Evolutionary conservation across 2,797 vertebrate species (phyloP), one percentile per base, ranked within the genome.

Genomic region (Sternarchorhynchus goeldii): DNA sequence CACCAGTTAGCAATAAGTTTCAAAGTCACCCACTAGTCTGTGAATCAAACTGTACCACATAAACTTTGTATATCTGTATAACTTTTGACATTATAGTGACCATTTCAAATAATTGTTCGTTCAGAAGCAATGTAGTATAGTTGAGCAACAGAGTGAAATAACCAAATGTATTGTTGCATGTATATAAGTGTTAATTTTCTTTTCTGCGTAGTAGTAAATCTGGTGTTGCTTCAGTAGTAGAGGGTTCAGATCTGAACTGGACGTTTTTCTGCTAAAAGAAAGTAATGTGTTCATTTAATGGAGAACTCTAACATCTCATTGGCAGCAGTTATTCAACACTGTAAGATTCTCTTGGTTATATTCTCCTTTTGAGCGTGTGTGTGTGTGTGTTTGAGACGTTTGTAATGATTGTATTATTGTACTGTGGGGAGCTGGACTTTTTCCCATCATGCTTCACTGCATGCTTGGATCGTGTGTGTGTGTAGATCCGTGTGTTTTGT

Each of bases 341-440:
- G 87, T 91, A 86, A 77, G 86, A 57, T 90, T 92, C 91, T 90
- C 91, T 90, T 89, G 69, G 50, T 32, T 85, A 63, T 72, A 81
- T 64, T 68, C 63, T 21, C 7, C 45, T 20, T 77, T 58, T 45
- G 60, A 25, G 57, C 18, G 73, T 21, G 63, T 34, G 67, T 34
- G 41, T 69, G 81, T 76, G 8, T 66, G 78, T 3, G 17, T 5
- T 55, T 29, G 17, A 45, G 41, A 21, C 58, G 65, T 75, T 81
- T 25, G 32, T 64, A 73, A 67, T 57, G 71, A 78, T 82, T 82
- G 73, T 79, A 21, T 76, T 82, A 45, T 79, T 69, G 58, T 81
- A 66, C 7, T 50, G 92, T 94, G 94, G 93, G 94, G 94, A 95
- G 90, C 92, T 95, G 91, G 94, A 94, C 80, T 72, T 80, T 81